Base-by-base conservation (phyloP, 1,140 invertebrate species). In the Bathynomus jamesi region DNA sequence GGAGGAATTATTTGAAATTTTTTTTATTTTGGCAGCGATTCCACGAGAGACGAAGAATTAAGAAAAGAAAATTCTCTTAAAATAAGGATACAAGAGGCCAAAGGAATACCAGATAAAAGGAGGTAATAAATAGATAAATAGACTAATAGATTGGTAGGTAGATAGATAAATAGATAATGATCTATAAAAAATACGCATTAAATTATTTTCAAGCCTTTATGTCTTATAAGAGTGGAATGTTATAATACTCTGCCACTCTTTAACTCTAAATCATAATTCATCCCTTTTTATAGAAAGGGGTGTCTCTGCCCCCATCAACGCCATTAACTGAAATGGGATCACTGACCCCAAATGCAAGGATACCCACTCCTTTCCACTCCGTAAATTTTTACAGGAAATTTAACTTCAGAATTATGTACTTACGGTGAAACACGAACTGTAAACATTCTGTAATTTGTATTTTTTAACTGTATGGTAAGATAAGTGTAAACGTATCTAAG, bases 51-150 rank as follows among this genome's bases (percentile, higher is more conserved):
- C 28, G 72, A 73, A 24, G 66, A n/a, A 13, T 31, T 67, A 28
- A 67, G 72, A 8, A 73, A 32, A 32, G 72, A 73, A 40, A 73
- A 73, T 32, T 69, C 67, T 2, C 67, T 72, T 46, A 72, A 69
- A 30, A 73, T 69, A 10, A 66, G 94, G 93, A 87, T 98, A 61
- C 85, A 95, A 31, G 95, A 98, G 83, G 95, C 94, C 3, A 98
- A 98, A 84, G 94, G 93, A 78, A 86, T 96, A 40, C 88, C 92
- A 28, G 86, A 90, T 25, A 96, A 96, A 83, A 94, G 95, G 82
- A 88, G 69, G 72, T 73, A 31, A 69, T 63, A 40, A 0, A 25
- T 29, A 4, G 10, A 29, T 11, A 17, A 8, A 40, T 40, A 17
- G 7, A 40, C 7, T 7, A 40, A 17, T 40, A 40, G 32, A n/a